Base-by-base conservation (phyloP, 2,888 invertebrate species). In the Chymomyza procnemis region DNA sequence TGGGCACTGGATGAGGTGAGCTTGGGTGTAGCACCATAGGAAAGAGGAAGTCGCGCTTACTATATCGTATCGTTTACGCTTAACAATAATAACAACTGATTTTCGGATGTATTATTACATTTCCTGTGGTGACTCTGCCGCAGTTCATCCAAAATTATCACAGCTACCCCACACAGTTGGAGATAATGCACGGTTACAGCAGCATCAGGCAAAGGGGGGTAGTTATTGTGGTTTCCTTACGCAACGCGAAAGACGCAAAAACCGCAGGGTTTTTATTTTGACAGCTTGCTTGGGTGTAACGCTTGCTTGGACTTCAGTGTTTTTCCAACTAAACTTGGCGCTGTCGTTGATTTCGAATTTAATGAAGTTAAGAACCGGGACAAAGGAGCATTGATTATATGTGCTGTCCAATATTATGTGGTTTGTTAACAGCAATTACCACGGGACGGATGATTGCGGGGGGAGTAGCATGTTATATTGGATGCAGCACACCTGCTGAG, bases 51-150 rank as follows among this genome's bases (percentile, higher is more conserved):
- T 21, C 19, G 14, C 54, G 21, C 56, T n/a, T n/a, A n/a, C n/a
- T 67, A 69, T 77, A 78, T 86, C 81, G 81, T 79, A 78, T 81
- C 81, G 81, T 79, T 86, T 82, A 86, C 81, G 81, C 82, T 86
- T 76, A 85, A 78, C 80, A 85, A 87, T 78, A 85, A 85, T 80
- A 83, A 87, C 80, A 83, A 83, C 85, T 87, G 87, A 83, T 87
- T 83, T 83, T 87, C 87, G 83, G 85, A 83, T 85, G 85, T 83
- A 85, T 83, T 83, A 87, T 83, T 85, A 79, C 76, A 79, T 87
- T 83, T 82, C 82, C 82, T 85, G 87, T 71, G 76, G 82, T 75
- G 81, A 73, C 60, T 73, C 77, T 64, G 68, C 55, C 66, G 30
- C 69, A 74, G 74, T 72, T 78, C 80, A 87, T 80, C 87, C 87